A percentile compares a stretch with the other conserved stretches of the same genome.
phyloP scores from a whole-genome alignment of 2,113 vertebrate genomes.

The Thinocorus orbignyianus region DNA sequence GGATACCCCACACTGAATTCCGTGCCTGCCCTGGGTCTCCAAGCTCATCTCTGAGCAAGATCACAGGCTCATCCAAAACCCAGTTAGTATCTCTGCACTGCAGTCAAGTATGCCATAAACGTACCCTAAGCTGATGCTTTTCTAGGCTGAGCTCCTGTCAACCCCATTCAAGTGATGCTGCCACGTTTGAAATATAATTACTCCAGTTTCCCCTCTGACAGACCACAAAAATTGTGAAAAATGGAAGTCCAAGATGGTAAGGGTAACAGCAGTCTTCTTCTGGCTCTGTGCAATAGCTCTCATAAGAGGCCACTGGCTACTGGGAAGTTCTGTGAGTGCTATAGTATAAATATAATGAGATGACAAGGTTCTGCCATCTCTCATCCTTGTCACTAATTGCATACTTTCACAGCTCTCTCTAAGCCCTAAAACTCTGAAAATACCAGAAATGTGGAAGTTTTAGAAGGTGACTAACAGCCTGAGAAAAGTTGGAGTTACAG shows the following conservation, averaged over 20 bases:
- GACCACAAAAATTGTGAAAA: neutral
- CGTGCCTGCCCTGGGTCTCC: neutral
- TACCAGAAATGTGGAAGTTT: slow-evolving; percentile 41
- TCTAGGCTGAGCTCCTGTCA: neutral
- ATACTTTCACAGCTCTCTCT: slow-evolving; percentile 20
- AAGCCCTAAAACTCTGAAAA: slow-evolving; percentile 36
- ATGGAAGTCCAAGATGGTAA: neutral
- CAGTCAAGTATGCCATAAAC: neutral
- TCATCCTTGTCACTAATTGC: slow-evolving; percentile 34
- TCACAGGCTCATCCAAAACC: neutral
- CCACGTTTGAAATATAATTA: neutral
- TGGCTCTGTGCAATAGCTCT: neutral
- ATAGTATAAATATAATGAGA: neutral
- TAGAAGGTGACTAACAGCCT: slow-evolving; percentile 32
- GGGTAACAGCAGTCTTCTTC: neutral
- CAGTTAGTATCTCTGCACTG: neutral
- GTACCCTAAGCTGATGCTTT: neutral
- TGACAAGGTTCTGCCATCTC: slow-evolving; percentile 5
- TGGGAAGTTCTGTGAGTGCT: neutral
- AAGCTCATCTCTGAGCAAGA: neutral
- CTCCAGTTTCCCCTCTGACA: neutral
- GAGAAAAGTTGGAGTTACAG: slow-evolving; percentile 14
- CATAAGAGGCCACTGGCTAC: neutral
- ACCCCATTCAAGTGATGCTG: neutral
- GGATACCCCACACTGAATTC: neutral